Evolutionary conservation across 2,888 invertebrate species (phyloP), one percentile per base, ranked within the genome.

Genomic region (Drosophila rellima): DNA sequence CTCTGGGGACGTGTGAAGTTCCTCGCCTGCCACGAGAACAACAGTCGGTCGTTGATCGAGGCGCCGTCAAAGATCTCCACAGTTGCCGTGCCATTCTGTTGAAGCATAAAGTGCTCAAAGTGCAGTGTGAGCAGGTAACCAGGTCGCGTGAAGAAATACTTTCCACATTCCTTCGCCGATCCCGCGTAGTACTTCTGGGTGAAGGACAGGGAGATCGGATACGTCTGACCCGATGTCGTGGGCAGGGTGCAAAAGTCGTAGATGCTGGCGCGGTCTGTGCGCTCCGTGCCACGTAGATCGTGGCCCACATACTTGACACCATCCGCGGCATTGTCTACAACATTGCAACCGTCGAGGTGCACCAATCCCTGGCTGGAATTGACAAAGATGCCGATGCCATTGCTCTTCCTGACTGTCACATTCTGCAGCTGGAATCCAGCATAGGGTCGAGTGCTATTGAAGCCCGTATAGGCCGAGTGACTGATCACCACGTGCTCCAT

Each of bases 1-100:
- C 97, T 97, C 91, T 98, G 98, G 0, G 98, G 97, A 83, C 97
- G 94, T 0, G 98, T 97, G 64, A 95, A 95, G 92, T 99, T 99
- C 85, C 95, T 94, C 51, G 98, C 95, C 59, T 93, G 93, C 91
- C 98, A 95, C 0, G 94, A 93, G 18, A 95, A 95, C 42, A 98
- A 90, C 23, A 96, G 92, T 78, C 95, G 95, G 80, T 96, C 96
- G 61, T 95, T 94, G 0, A 94, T 91, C 23, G 95, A 95, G 40
- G 95, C 94, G 8, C 97, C 97, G 89, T 97, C 97, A 90, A 95
- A 96, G 45, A 98, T 94, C 90, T 95, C 95, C 62, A 98, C 94
- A 57, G 94, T 93, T 3, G 96, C 96, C 13, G 95, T 96, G 70
- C 96, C 94, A 84, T 96, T 96, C 62, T 94, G 94, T 84, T 96